Base-by-base conservation (phyloP, 64 coral and sea anemone species). In the Cladopsammia gracilis region DNA sequence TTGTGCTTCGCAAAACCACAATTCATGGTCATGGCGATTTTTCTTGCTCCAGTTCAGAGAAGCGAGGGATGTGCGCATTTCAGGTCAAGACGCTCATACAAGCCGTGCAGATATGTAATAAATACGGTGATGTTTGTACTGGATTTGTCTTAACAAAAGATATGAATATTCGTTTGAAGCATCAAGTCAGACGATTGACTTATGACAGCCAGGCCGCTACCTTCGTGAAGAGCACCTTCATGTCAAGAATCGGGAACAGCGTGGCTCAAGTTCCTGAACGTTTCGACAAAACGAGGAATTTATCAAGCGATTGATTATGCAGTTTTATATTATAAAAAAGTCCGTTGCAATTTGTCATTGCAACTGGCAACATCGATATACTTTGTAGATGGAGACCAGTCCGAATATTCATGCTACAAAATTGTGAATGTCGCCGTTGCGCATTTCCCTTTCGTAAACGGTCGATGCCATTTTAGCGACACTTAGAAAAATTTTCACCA, bases 81-180 rank as follows among this genome's bases (percentile, higher is more conserved):
- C 89, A 94, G 20, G 59, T 94, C 64, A 66, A 89, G 2, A 54
- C 62, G 5, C 60, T 94, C 19, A 64, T 48, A 20, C 77, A 89
- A 53, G 87, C 52, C 4, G 18, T 89, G 4, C 76, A 87, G 72
- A 79, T 84, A 25, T 94, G 92, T 67, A 89, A 94, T 24, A 53
- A 25, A 12, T 94, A 94, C 51, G 57, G 6, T 4, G n/a, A 56
- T 15, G 47, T 89, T 1, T 94, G 92, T 20, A 66, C 59, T 24
- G 92, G 56, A 5, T 94, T 94, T 65, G 92, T 83, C 14, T 65
- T 94, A 2, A 89, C 86, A 13, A 76, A 75, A 89, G 87, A 75
- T 34, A 94, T 94, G 92, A 94, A 46, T 49, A 70, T 89, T 3
- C 64, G 82, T 10, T 54, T 94, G 16, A 89, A 89, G 57, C 87